These are phyloP conservation scores for Lasaia peninsularis DNA, from an alignment of 1,140 invertebrate species.

Conservation along the genomic window DNA sequence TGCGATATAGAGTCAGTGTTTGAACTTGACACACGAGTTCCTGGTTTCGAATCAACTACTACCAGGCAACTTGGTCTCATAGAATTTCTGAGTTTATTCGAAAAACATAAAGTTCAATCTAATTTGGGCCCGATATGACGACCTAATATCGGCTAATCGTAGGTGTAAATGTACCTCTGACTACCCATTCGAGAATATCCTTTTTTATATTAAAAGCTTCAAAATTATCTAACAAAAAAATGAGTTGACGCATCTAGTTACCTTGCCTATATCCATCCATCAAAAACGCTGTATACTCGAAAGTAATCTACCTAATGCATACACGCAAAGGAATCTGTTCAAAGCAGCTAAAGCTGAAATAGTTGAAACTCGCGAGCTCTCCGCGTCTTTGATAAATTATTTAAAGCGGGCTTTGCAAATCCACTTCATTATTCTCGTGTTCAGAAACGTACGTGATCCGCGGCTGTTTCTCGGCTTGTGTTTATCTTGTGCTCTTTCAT, in stretches of 20 bases:
- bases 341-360: not conserved
- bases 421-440: not conserved
- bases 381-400: slow-evolving; percentile 7
- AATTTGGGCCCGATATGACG: too few relatives aligned
- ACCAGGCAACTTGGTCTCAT: too few relatives aligned
- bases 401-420: slow-evolving; percentile 5
- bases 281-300: not conserved
- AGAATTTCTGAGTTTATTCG: too few relatives aligned
- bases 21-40: too few relatives aligned
- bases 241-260: not conserved
- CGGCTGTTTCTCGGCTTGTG: not conserved
- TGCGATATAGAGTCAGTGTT: too few relatives aligned
- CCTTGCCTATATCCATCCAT: not conserved
- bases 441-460: not conserved
- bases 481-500: not conserved
- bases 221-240: too few relatives aligned
- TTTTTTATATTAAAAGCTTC: too few relatives aligned
- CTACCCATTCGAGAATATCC: too few relatives aligned
- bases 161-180: too few relatives aligned
- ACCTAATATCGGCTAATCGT: too few relatives aligned
- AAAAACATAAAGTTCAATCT: too few relatives aligned
- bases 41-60: too few relatives aligned
- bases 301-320: slow-evolving; percentile 4
- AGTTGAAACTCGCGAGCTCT: not conserved
- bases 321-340: not conserved